Evolutionary conservation across 2,113 vertebrate species (phyloP).

Genomic region (Heterocephalus glaber): DNA sequence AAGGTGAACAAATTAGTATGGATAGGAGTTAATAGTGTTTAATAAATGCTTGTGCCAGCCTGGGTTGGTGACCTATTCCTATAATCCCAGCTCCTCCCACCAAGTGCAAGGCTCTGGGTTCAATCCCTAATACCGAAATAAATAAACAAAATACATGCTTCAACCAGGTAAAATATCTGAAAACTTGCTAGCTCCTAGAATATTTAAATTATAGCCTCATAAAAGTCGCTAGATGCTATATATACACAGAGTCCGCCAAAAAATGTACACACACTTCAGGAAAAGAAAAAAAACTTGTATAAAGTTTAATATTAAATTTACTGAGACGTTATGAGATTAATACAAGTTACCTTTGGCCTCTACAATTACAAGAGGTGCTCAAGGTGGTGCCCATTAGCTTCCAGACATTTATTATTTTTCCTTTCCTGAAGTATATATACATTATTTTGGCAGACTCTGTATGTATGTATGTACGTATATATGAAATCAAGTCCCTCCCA

Average conservation of each 20-base stretch:
- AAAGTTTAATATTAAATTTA: no score
- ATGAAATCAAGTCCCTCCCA: not conserved
- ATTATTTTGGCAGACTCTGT: not conserved
- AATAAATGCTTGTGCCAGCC: not conserved
- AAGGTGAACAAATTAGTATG: not conserved
- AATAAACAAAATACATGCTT: not conserved
- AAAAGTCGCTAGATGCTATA: not conserved
- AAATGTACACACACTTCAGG: not conserved
- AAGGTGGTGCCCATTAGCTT: not conserved
- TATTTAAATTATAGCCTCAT: conserved; percentile 10
- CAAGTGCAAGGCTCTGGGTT: not conserved
- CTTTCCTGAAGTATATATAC: not conserved
- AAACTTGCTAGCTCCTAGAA: conserved; percentile 19
- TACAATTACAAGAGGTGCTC: not conserved
- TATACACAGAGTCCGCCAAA: not conserved
- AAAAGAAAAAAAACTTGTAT: no score
- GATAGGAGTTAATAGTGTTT: not conserved
- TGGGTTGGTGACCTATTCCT: not conserved
- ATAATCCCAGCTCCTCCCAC: not conserved
- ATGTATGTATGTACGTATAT: not conserved
- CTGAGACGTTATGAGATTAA: no score
- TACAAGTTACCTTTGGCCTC: not conserved
- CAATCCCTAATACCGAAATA: not conserved
- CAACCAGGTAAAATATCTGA: not conserved
- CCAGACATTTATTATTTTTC: not conserved